Conservation (phyloP, 2,888 invertebrate species). For the Microctonus aethiopoides region DNA sequence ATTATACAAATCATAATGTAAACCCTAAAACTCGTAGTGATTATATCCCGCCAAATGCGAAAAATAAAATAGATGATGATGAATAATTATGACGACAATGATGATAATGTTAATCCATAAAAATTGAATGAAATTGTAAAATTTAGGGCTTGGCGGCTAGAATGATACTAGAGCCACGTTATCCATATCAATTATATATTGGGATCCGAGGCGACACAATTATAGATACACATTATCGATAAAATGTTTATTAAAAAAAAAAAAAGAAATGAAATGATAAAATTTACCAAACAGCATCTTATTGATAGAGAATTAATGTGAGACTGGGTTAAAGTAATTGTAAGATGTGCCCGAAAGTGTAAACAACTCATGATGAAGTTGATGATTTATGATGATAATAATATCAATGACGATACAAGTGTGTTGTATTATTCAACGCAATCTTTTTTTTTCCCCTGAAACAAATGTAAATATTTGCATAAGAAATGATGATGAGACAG, state of each 20-base stretch:
- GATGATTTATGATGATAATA: slow-evolving; percentile 15
- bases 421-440: slow-evolving; percentile 46
- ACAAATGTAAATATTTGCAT: slow-evolving; percentile 59
- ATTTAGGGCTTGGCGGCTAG: slow-evolving; percentile 37
- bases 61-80: slow-evolving; percentile 28
- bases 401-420: not conserved
- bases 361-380: slow-evolving; percentile 44
- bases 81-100: slow-evolving; percentile 3
- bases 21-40: slow-evolving; percentile 46
- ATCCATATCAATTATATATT: slow-evolving; percentile 60
- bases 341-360: slow-evolving; percentile 42
- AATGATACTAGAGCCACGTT: slow-evolving; percentile 47
- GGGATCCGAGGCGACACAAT: slow-evolving; percentile 39
- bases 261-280: slow-evolving; percentile 9
- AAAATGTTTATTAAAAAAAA: slow-evolving; percentile 24
- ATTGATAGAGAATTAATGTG: slow-evolving; percentile 24
- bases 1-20: slow-evolving; percentile 47
- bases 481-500: slow-evolving; percentile 45
- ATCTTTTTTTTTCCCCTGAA: slow-evolving; percentile 41
- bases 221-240: slow-evolving; percentile 19
- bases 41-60: slow-evolving; percentile 46
- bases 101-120: not conserved
- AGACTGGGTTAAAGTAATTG: slow-evolving; percentile 40
- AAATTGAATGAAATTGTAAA: slow-evolving; percentile 12
- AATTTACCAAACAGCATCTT: slow-evolving; percentile 16